A percentile compares a stretch with the other conserved stretches of the same genome.
These are phyloP conservation scores for Oscheius sp. DNA, from an alignment of 2,888 invertebrate genomes.

Conservation along the genomic window DNA sequence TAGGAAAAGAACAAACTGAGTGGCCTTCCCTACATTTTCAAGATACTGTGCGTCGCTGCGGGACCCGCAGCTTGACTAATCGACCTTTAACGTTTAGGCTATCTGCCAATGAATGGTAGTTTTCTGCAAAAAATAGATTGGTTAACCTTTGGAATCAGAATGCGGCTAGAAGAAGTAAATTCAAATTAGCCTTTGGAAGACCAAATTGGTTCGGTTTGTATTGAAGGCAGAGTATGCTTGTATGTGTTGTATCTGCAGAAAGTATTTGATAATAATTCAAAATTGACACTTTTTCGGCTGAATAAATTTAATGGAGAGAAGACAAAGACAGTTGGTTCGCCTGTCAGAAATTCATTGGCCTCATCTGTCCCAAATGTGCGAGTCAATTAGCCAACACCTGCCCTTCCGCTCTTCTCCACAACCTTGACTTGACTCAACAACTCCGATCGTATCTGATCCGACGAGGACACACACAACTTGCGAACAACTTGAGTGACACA, in stretches of 20 bases:
- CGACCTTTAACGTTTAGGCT: not conserved
- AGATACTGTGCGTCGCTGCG: not conserved
- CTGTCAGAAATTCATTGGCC: constrained; percentile 17
- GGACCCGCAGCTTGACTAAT: not conserved
- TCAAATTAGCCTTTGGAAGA: too few species aligned
- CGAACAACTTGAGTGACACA: constrained; percentile 1
- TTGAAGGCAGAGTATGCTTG: too few species aligned
- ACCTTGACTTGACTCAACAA: constrained; percentile 15
- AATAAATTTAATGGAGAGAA: too few species aligned
- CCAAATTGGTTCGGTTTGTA: too few species aligned
- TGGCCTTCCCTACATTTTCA: too few species aligned
- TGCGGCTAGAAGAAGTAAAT: too few species aligned
- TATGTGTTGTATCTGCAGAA: too few species aligned
- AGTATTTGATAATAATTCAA: too few species aligned
- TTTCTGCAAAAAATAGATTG: too few species aligned
- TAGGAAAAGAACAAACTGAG: not conserved
- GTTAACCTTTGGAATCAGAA: too few species aligned
- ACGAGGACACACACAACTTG: not conserved
- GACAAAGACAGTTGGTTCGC: constrained; percentile 8
- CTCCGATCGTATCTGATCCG: constrained; percentile 4
- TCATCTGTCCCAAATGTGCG: constrained; percentile 21
- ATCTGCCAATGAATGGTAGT: too few species aligned
- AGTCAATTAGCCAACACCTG: constrained; percentile 28
- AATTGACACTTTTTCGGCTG: not conserved
- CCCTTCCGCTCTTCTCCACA: not conserved